Evolutionary conservation across 2,888 invertebrate species (phyloP), one percentile per base, ranked within the genome.

Genomic region (Tillus elongatus): DNA sequence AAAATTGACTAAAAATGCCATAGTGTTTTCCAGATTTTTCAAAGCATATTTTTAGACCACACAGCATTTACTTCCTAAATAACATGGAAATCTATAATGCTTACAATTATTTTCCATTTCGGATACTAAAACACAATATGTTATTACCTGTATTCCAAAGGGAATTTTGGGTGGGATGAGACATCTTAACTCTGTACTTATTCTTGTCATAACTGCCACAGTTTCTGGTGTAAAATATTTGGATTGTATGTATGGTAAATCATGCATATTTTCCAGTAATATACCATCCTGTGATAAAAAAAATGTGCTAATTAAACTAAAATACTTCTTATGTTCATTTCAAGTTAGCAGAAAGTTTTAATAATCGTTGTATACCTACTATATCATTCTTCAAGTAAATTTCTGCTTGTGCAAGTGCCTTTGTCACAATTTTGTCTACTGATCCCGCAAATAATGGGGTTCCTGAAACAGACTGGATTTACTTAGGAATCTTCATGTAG

Each of bases 211-310:
- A 24, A 71, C 61, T 0, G 84, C 74, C 1, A 72, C 69, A 9
- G 74, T 73, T 64, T 86, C 86, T 1, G 84, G 79, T 2, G 75
- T 75, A 33, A 82, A 57, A 30, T 71, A 52, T 30, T 64, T 60
- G 2, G 71, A 63, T 51, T 71, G 72, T 1, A 79, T 54, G 52
- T 85, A 87, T 0, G 86, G 85, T 13, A 82, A 58, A 55, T 86
- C 85, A 53, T 82, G 75, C 85, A 86, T 86, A 56, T 86, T 86
- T 67, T 86, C 85, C 8, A 87, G 64, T 26, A 85, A 54, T 13
- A 86, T 63, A 2, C 73, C 79, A 61, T 84, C 78, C 83, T 84
- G 45, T 44, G 56, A 50, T 41, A 42, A 43, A 24, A 30, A 30
- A 37, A 30, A 29, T 16, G 33, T 13, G 10, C 30, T 15, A 37